Conservation (phyloP, 2,797 vertebrate genomes). For the Echeneis naucrates region DNA sequence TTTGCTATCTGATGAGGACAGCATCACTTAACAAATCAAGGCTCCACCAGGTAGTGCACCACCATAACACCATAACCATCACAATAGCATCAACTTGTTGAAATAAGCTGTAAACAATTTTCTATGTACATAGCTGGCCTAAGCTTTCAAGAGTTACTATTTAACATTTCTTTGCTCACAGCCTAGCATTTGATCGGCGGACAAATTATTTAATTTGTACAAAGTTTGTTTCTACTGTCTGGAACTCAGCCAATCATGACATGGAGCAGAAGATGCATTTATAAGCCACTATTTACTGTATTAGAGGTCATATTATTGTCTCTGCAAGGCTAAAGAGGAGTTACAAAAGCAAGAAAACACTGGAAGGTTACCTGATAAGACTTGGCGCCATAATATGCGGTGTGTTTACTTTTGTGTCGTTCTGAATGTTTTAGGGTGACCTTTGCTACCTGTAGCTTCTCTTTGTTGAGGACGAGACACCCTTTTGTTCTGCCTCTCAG, state of each 20-base stretch:
- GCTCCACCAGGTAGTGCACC: not conserved
- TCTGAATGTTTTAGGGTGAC: constrained; percentile 38
- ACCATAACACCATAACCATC: not conserved
- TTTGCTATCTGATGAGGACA: constrained; percentile 48
- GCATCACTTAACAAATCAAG: constrained; percentile 20
- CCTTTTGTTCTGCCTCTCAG: not conserved
- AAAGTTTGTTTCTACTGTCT: constrained; percentile 10
- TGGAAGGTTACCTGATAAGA: constrained; percentile 66
- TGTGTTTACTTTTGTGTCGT: constrained; percentile 62
- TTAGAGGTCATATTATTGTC: constrained; percentile 37
- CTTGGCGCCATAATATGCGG: constrained; percentile 48
- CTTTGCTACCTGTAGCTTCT: constrained; percentile 34
- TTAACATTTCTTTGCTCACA: not conserved
- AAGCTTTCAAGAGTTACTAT: constrained; percentile 30
- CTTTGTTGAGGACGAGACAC: constrained; percentile 9
- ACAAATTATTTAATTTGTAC: constrained; percentile 12
- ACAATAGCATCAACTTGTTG: not conserved
- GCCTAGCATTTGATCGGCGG: constrained; percentile 6
- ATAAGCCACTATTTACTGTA: constrained; percentile 40
- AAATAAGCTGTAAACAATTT: not conserved
- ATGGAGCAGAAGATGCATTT: constrained; percentile 14
- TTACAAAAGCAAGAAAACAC: constrained; percentile 48
- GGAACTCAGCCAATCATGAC: not conserved
- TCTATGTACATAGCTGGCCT: too few species aligned
- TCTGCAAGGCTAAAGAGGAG: constrained; percentile 37